Evolutionary conservation across 2,797 vertebrate genomes (phyloP).

Genomic region (Alauda arvensis): DNA sequence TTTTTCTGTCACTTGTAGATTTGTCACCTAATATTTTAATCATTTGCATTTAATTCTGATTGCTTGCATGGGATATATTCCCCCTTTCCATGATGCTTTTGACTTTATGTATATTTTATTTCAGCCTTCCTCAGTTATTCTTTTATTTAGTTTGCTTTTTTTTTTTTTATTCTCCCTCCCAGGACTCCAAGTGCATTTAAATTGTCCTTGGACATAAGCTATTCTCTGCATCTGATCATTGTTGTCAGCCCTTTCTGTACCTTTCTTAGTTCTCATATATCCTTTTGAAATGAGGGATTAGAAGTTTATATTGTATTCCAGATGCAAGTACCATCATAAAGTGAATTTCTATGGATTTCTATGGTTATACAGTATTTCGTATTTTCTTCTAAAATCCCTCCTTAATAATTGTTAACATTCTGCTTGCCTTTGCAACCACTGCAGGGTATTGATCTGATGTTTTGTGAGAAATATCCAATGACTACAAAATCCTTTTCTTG

Average conservation of each 20-base stretch:
- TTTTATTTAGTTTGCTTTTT: background rate
- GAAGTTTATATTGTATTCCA: conserved; percentile 24
- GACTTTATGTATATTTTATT: background rate
- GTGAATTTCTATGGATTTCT: conserved; percentile 25
- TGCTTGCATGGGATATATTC: background rate
- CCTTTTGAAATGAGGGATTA: conserved; percentile 41
- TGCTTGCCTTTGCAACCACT: background rate
- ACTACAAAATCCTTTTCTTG: conserved; percentile 25
- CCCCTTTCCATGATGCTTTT: background rate
- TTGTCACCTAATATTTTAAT: background rate
- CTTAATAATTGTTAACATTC: conserved; percentile 23
- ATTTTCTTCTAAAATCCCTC: conserved; percentile 40
- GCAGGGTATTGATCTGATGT: conserved; percentile 18
- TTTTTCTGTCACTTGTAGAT: background rate
- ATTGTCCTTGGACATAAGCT: background rate
- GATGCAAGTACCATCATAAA: background rate
- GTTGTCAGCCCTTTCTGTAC: background rate
- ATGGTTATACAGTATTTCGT: background rate
- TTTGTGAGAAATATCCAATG: conserved; percentile 35
- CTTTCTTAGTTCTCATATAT: conserved; percentile 7
- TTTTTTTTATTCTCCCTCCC: background rate
- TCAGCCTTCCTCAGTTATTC: background rate
- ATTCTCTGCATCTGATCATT: background rate
- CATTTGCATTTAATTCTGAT: background rate
- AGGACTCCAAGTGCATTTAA: background rate